Evolutionary conservation across 1,140 invertebrate genomes (phyloP).

Genomic region (Lepidurus apus): DNA sequence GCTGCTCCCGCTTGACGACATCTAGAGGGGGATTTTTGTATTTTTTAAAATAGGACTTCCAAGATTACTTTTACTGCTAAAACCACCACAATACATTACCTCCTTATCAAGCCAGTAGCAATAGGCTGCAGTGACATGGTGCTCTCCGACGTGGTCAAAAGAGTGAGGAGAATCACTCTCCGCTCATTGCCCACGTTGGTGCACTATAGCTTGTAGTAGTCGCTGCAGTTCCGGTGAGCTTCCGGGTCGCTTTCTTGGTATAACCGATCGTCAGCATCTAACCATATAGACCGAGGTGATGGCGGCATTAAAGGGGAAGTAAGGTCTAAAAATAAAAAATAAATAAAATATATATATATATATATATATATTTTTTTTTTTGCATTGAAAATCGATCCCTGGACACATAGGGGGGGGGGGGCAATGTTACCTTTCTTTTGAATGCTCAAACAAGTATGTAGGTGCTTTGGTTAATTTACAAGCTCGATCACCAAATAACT

Average conservation of each 20-base stretch:
- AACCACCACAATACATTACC: background rate
- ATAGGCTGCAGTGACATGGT: background rate
- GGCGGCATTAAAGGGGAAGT: too few relatives aligned
- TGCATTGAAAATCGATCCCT: too few relatives aligned
- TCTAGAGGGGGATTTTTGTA: background rate
- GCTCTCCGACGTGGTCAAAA: constrained; percentile 28
- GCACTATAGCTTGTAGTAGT: constrained; percentile 22
- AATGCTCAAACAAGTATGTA: too few relatives aligned
- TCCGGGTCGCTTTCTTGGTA: constrained; percentile 30
- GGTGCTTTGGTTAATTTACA: too few relatives aligned
- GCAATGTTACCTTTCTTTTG: too few relatives aligned
- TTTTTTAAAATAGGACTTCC: background rate
- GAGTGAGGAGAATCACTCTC: background rate
- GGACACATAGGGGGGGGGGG: too few relatives aligned
- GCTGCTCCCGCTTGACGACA: background rate
- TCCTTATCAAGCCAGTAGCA: constrained; percentile 24
- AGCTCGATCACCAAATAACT: too few relatives aligned
- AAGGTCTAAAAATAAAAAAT: too few relatives aligned
- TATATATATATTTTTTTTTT: too few relatives aligned
- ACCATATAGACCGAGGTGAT: constrained; percentile 7
- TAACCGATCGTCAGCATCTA: constrained; percentile 29
- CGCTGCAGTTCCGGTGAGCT: constrained; percentile 22
- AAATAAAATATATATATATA: too few relatives aligned
- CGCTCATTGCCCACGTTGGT: constrained; percentile 32
- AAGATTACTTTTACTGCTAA: constrained; percentile 20